Evolutionary conservation across 1,140 invertebrate species (phyloP), one percentile per base, ranked within the genome.

Genomic region (Penaeus japonicus): DNA sequence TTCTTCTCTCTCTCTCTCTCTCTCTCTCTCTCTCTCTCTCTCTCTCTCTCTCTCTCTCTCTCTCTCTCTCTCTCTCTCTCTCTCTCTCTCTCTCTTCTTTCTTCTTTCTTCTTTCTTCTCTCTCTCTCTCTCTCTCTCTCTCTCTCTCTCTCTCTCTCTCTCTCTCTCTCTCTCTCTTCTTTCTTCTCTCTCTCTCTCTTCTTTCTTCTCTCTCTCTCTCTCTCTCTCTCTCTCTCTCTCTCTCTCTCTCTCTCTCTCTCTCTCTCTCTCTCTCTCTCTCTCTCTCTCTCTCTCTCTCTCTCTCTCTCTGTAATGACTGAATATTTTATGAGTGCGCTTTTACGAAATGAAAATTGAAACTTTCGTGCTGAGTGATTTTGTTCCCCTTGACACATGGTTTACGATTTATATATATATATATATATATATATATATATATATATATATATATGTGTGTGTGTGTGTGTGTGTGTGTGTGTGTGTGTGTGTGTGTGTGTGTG

Each of bases 371-470:
- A 47, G 47, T 47, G 47, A 47, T 47, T 47, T 47, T 47, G 47
- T 47, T 7, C 5, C 47, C 47, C 47, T 47, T 47, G n/a, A 70
- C 62, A 70, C 62, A 70, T 17, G 30, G n/a, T 18, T 10, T 10
- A n/a, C n/a, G 10, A 70, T 30, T 10, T 30, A 17, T 30, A 2
- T 30, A 17, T 70, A 17, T 70, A 17, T n/a, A 2, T 70, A 2
- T 70, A 70, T 70, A 70, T 70, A 70, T 70, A 70, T 70, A 70
- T 70, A 70, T 70, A 70, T 70, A 70, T 70, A 22, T 70, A 70
- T 70, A 70, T 70, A 70, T 70, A 70, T 70, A 59, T 59, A 59
- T 59, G 20, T 70, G 20, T 70, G 20, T 70, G 18, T 70, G 2
- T 70, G 2, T 70, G 2, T 70, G 12, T 70, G 18, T 70, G 18